phyloP scores from a whole-genome alignment of 2,797 vertebrate species.

The Chelon auratus region DNA sequence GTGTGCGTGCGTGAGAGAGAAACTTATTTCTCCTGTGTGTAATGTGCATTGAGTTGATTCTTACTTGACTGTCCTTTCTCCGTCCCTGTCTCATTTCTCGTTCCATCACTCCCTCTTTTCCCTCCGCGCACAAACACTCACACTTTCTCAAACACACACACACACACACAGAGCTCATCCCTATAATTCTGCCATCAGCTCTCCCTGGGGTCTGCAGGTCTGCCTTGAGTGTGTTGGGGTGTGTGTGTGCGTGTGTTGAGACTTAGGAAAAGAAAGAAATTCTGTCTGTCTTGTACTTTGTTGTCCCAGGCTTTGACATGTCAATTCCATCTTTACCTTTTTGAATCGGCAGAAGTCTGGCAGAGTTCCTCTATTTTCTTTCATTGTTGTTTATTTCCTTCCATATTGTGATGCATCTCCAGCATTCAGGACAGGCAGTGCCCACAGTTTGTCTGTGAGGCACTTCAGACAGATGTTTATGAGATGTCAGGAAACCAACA shows the following conservation, averaged over 20 bases:
- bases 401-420: constrained; percentile 32
- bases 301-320: constrained; percentile 59
- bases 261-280: constrained; percentile 40
- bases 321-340: constrained; percentile 60
- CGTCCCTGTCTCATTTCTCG: constrained; percentile 33
- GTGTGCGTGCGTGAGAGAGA: background rate
- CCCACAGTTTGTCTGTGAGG: constrained; percentile 51
- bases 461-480: constrained; percentile 58
- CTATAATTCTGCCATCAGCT: constrained; percentile 59
- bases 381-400: constrained; percentile 35
- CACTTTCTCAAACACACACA: background rate
- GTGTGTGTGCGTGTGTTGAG: constrained; percentile 26
- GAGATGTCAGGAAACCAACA: constrained; percentile 63
- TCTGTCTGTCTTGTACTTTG: constrained; percentile 51
- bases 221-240: constrained; percentile 27
- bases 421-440: constrained; percentile 33
- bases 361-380: constrained; percentile 32
- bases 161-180: constrained; percentile 32
- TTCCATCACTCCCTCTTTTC: constrained; percentile 23
- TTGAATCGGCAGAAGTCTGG: constrained; percentile 43
- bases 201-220: constrained; percentile 25
- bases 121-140: constrained; percentile 6
- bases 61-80: constrained; percentile 40
- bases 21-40: constrained; percentile 26
- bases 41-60: constrained; percentile 39